Evolutionary conservation across 2,888 invertebrate genomes (phyloP), one percentile per base, ranked within the genome.

Genomic region (Heliconius ismenius): DNA sequence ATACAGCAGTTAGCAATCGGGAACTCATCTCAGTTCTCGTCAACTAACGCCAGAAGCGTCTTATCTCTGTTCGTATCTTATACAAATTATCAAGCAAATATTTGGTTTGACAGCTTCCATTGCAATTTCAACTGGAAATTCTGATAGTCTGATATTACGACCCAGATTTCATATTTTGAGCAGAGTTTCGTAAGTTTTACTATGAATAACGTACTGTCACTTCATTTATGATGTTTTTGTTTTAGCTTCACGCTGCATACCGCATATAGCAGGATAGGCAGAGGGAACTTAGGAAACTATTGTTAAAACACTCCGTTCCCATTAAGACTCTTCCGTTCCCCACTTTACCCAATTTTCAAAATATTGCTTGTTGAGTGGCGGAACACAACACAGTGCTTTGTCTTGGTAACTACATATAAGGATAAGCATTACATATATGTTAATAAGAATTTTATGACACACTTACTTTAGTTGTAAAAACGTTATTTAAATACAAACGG

Each of bases 31-130:
- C 62, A 26, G 39, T 73, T 73, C 58, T 62, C 72, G 26, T 73
- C 60, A 39, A 39, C 60, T 62, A 54, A 6, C 54, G 28, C 54
- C 69, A 54, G 54, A 28, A 54, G 69, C 69, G 21, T 70, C 69
- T 70, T 54, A 54, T 70, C 69, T 69, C 54, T 54, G 18, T 68
- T 49, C 10, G 24, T 54, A 70, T 70, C 69, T 70, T 70, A 70
- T 70, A 70, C n/a, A 70, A 70, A 70, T 70, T 70, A 70, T 70
- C n/a, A 54, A 70, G 28, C 69, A 70, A 70, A 70, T 58, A 18
- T 70, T 70, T 70, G 32, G 54, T 70, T 70, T n/a, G 69, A 70
- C 69, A 70, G 69, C 32, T 58, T 70, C 54, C 21, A 70, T 58
- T 70, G 69, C 69, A n/a, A 70, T 70, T 32, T 24, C 54, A 70